Conservation (phyloP, 2,888 invertebrate genomes). For the Alentia gelatinosa region DNA sequence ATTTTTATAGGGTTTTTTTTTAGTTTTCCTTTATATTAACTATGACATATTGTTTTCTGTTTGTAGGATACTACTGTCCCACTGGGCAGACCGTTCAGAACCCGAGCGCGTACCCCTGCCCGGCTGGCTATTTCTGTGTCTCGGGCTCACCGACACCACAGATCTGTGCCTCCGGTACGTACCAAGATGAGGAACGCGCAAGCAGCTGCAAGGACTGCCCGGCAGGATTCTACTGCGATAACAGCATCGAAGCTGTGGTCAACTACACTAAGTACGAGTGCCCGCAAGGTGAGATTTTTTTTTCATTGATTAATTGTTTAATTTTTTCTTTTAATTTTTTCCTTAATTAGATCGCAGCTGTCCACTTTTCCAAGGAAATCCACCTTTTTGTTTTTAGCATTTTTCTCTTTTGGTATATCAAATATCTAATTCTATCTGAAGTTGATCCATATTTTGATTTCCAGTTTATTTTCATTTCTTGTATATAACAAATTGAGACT, state of each 20-base stretch:
- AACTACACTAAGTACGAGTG: constrained; percentile 75
- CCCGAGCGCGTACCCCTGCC: constrained; percentile 74
- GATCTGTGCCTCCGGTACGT: constrained; percentile 74
- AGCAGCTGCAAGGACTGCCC: constrained; percentile 74
- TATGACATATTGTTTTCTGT: no score
- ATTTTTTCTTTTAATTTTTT: background rate
- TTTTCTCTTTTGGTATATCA: no score
- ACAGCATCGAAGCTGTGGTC: constrained; percentile 71
- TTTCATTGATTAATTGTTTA: no score
- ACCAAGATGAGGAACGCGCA: constrained; percentile 71
- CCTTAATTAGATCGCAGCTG: background rate
- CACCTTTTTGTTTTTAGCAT: no score
- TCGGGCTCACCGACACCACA: constrained; percentile 68
- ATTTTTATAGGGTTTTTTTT: no score
- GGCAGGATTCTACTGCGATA: constrained; percentile 78
- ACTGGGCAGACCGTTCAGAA: constrained; percentile 67
- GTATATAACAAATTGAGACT: no score
- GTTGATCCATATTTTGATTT: no score
- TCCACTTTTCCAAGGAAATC: no score
- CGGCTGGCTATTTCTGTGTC: constrained; percentile 74
- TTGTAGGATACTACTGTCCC: constrained; percentile 77
- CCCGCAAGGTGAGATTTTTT: constrained; percentile 66
- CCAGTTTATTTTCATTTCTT: no score
- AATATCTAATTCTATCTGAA: no score
- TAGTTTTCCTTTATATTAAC: no score